A percentile compares a stretch with the other conserved stretches of the same genome.
These are phyloP conservation scores for Perithous albicinctus DNA, from an alignment of 2,888 invertebrate species.

Conservation along the genomic window DNA sequence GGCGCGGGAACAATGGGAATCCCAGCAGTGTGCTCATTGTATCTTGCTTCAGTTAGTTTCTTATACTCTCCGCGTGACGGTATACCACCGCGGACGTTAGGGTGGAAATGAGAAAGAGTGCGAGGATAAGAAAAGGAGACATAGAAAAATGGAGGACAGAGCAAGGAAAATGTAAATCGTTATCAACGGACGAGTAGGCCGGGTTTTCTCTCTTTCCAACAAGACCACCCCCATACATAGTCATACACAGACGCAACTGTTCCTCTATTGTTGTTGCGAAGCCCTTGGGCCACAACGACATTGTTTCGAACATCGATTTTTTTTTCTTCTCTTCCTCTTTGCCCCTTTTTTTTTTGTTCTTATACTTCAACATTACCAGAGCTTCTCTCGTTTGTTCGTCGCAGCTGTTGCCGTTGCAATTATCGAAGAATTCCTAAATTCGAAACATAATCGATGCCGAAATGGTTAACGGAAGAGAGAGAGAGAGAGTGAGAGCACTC, in stretches of 20 bases:
- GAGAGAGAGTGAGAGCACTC: too few species aligned
- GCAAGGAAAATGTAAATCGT: slow-evolving; percentile 57
- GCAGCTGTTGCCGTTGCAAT: slow-evolving; percentile 36
- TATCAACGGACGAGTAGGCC: slow-evolving; percentile 39
- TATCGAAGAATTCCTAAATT: slow-evolving; percentile 34
- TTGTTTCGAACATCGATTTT: slow-evolving; percentile 53
- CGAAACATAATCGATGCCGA: slow-evolving; percentile 41
- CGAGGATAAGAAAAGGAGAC: neutral
- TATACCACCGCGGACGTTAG: neutral
- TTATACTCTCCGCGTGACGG: slow-evolving; percentile 30
- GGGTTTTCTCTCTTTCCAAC: slow-evolving; percentile 24
- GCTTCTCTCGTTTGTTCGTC: neutral
- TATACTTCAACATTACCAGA: slow-evolving; percentile 1
- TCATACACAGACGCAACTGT: slow-evolving; percentile 42
- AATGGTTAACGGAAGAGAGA: slow-evolving; percentile 11
- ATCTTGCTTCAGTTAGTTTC: slow-evolving; percentile 37
- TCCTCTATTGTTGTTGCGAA: slow-evolving; percentile 52
- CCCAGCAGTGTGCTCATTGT: slow-evolving; percentile 37
- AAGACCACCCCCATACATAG: neutral
- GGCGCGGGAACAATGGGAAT: slow-evolving; percentile 39
- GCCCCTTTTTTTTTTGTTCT: neutral
- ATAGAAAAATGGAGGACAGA: neutral
- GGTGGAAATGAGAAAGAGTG: neutral
- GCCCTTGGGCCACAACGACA: slow-evolving; percentile 49
- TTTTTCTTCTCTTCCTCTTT: neutral